Conservation (phyloP, 2,888 invertebrate species). For the Leistus spinibarbis region DNA sequence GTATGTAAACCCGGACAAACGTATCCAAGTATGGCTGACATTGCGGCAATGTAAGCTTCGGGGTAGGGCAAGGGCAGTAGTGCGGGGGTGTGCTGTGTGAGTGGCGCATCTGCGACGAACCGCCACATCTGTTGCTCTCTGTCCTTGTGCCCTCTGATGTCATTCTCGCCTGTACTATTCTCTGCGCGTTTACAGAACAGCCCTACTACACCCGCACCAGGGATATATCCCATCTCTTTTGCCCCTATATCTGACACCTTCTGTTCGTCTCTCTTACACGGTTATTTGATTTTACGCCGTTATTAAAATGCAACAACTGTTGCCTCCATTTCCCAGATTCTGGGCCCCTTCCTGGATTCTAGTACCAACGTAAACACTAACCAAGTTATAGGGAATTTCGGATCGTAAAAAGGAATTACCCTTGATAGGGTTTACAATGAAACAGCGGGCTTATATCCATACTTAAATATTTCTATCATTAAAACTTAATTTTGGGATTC, state of each 20-base stretch:
- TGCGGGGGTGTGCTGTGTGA: not conserved
- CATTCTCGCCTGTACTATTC: conserved; percentile 28
- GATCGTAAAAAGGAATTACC: conserved; percentile 12
- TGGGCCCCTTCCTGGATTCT: not conserved
- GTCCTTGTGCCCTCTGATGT: conserved; percentile 18
- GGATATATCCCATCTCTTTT: not conserved
- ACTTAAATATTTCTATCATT: not conserved
- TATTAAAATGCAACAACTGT: conserved; percentile 39
- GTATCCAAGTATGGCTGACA: not conserved
- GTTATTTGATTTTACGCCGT: conserved; percentile 36
- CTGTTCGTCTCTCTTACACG: not conserved
- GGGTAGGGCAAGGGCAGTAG: not conserved
- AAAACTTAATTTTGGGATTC: not conserved
- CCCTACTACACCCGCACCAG: not conserved
- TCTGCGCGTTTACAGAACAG: not conserved
- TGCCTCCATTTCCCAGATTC: conserved; percentile 28
- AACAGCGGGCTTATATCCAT: too few relatives aligned
- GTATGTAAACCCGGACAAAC: not conserved
- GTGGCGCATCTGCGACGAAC: conserved; percentile 12
- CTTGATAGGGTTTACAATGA: not conserved
- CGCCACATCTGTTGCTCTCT: conserved; percentile 34
- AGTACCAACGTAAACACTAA: conserved; percentile 17
- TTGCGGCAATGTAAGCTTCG: not conserved
- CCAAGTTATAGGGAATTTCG: conserved; percentile 4
- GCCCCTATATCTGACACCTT: not conserved